Evolutionary conservation across 2,888 invertebrate genomes (phyloP).

Genomic region (Hermaeophaga mercurialis): DNA sequence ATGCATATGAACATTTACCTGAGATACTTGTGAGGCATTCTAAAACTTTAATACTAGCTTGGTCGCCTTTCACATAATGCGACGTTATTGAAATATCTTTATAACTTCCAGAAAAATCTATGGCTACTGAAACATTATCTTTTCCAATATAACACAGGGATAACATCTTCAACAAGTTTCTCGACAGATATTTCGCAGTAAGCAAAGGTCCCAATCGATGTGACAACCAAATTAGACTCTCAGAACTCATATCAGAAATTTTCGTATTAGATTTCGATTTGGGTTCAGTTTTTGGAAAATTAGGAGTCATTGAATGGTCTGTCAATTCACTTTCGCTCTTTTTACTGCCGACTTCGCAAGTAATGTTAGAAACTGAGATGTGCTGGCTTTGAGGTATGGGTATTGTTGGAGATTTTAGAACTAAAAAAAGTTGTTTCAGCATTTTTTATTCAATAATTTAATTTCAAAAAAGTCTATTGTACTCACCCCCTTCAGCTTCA

Average conservation of each 20-base stretch:
- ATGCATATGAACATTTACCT: slow-evolving; percentile 62
- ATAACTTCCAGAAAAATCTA: slow-evolving; percentile 59
- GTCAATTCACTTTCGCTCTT: slow-evolving; percentile 59
- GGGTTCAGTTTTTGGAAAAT: not conserved
- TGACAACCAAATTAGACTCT: slow-evolving; percentile 89
- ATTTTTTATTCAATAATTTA: too few species aligned
- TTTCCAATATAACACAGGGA: slow-evolving; percentile 90
- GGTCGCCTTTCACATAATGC: slow-evolving; percentile 75
- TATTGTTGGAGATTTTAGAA: slow-evolving; percentile 66
- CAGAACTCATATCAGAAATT: slow-evolving; percentile 85
- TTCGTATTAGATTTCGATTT: slow-evolving; percentile 54
- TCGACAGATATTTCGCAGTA: slow-evolving; percentile 86
- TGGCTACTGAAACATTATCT: slow-evolving; percentile 62
- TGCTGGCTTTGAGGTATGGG: slow-evolving; percentile 68
- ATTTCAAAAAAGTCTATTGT: too few species aligned
- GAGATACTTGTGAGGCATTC: slow-evolving; percentile 89
- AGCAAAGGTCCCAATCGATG: slow-evolving; percentile 93
- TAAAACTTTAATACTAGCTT: slow-evolving; percentile 83
- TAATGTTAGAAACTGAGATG: slow-evolving; percentile 60
- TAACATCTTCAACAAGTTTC: slow-evolving; percentile 91
- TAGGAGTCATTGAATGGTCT: slow-evolving; percentile 3
- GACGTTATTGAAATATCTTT: slow-evolving; percentile 69
- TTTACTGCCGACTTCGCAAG: slow-evolving; percentile 67
- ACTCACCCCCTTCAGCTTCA: slow-evolving; percentile 40
- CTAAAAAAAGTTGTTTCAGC: too few species aligned